A percentile compares a stretch with the other conserved stretches of the same genome.
Evolutionary conservation across 2,113 vertebrate species (phyloP).

Genomic region (Psittacara wagleri): DNA sequence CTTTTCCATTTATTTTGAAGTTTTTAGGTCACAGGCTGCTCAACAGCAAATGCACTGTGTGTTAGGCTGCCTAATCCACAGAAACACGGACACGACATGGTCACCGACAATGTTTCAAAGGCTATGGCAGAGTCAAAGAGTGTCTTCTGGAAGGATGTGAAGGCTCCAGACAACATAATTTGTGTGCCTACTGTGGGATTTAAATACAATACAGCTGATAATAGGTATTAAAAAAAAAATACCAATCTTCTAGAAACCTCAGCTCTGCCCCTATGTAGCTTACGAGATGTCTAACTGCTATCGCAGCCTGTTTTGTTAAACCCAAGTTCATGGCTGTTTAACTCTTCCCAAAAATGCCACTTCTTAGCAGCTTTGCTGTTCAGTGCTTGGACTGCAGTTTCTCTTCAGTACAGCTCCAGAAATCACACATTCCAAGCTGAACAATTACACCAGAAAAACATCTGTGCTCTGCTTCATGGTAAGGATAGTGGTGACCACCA

Average conservation of each 20-base stretch:
- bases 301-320: not conserved
- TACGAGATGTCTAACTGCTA: not conserved
- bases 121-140: not conserved
- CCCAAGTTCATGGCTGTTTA: not conserved
- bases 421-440: not conserved
- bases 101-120: accelerated
- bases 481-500: not conserved
- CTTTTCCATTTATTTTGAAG: not conserved
- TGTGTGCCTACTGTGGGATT: accelerated
- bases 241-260: not conserved
- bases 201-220: not conserved
- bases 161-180: not conserved
- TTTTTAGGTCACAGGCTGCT: not conserved
- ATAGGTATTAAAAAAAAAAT: not conserved
- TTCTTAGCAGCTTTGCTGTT: not conserved
- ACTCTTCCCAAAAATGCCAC: not conserved
- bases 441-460: not conserved
- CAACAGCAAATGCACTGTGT: not conserved
- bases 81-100: not conserved
- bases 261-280: not conserved
- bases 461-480: not conserved
- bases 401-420: not conserved
- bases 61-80: not conserved
- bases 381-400: not conserved
- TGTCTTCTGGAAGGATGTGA: not conserved